Percentiles rank a stretch among this genome's conserved stretches.
Conservation (phyloP, 1,140 invertebrate genomes). For the Plodia interpunctella region DNA sequence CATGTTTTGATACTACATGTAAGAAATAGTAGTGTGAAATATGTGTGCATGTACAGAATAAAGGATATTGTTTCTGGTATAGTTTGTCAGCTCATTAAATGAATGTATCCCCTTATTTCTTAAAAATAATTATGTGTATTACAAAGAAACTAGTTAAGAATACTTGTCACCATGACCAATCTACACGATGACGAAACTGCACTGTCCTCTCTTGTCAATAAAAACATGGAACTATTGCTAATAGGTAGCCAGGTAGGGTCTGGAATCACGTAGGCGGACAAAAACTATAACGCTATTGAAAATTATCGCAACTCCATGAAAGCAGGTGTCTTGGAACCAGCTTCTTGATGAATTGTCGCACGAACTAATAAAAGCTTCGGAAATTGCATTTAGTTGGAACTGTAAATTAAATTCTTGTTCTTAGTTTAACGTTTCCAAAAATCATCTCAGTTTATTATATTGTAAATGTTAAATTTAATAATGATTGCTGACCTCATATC, state of each 20-base stretch:
- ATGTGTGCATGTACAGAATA: no score
- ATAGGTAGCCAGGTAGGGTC: neutral
- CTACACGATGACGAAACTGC: neutral
- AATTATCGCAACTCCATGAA: slow-evolving; percentile 1
- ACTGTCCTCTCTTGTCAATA: neutral
- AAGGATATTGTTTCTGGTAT: no score
- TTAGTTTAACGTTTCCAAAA: no score
- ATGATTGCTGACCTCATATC: no score
- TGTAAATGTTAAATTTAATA: no score
- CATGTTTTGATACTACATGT: no score
- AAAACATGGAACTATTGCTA: slow-evolving; percentile 3
- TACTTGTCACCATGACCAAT: neutral
- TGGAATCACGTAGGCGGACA: neutral
- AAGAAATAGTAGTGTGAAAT: no score
- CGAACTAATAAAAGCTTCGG: neutral
- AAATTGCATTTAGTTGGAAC: neutral
- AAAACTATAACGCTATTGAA: slow-evolving; percentile 7
- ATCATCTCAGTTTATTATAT: no score
- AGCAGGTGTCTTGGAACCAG: slow-evolving; percentile 3
- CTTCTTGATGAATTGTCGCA: neutral
- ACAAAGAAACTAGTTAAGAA: neutral
- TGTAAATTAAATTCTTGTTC: neutral
- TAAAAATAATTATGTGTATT: no score
- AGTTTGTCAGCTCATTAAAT: no score
- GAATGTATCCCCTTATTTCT: no score